These are phyloP conservation scores for Psittacara wagleri DNA, from an alignment of 2,113 vertebrate genomes.

Conservation along the genomic window DNA sequence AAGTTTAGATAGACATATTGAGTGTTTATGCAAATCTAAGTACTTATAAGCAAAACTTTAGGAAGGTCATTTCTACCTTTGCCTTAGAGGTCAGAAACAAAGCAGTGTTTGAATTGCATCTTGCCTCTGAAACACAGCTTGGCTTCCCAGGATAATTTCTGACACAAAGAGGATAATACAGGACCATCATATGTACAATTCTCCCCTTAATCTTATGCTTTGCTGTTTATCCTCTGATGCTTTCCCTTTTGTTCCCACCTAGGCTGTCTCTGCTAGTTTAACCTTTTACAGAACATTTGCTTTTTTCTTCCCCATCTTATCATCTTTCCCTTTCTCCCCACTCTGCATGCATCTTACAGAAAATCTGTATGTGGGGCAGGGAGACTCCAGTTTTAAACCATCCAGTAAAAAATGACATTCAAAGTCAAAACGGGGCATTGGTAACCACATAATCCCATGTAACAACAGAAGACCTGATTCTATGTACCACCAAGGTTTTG, in stretches of 20 bases:
- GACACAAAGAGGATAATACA: not conserved
- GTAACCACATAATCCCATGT: not conserved
- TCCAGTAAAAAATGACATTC: not conserved
- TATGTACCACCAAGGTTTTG: not conserved
- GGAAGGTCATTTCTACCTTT: slow-evolving; percentile 11
- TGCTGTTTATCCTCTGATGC: slow-evolving; percentile 16
- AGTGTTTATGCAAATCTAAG: not conserved
- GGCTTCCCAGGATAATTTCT: slow-evolving; percentile 26
- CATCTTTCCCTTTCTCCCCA: not conserved
- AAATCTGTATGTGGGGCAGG: not conserved
- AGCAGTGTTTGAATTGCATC: not conserved
- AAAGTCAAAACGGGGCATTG: not conserved
- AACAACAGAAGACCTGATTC: not conserved
- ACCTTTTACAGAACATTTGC: not conserved
- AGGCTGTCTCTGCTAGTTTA: not conserved
- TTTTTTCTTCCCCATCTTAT: not conserved
- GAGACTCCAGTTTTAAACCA: not conserved
- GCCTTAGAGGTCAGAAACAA: slow-evolving; percentile 5
- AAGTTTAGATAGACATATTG: not conserved
- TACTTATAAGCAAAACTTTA: slow-evolving; percentile 13
- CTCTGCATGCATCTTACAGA: not conserved
- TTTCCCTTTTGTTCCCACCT: not conserved
- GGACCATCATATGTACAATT: not conserved
- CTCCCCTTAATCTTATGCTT: slow-evolving; percentile 23
- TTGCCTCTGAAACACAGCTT: slow-evolving; percentile 12